Evolutionary conservation across 2,888 invertebrate species (phyloP), one percentile per base, ranked within the genome.

Genomic region (Acanthopleura granulata): DNA sequence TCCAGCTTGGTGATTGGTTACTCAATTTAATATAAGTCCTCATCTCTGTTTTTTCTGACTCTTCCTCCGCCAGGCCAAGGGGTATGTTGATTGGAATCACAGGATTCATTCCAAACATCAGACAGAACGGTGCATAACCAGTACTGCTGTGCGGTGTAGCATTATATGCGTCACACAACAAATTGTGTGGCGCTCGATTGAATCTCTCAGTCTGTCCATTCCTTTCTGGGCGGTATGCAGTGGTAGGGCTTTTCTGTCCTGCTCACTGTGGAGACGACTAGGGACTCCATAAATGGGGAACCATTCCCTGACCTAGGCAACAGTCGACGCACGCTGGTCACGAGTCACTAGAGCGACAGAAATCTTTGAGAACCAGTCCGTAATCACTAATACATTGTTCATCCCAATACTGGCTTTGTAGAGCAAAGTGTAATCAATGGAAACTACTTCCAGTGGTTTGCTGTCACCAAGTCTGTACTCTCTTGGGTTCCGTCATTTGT

Each of bases 131-230:
- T 12, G 70, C 29, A 30, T 30, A 70, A 12, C 70, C 70, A 30
- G 70, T 70, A 16, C 30, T 30, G 16, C 30, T 40, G 22, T 70
- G 62, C 22, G 62, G 62, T 12, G 62, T 62, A 16, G 70, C 70
- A 70, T 70, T 70, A 70, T 70, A 70, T 30, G 70, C 70, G 12
- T 15, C 15, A 16, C 29, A 30, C 29, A 70, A 29, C 70, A 70
- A 22, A 22, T 70, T 40, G 22, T 70, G 70, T 12, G 29, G 22
- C 12, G 70, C 29, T 22, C 70, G 30, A 70, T 70, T 70, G 22
- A 29, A 70, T 15, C 70, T 12, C 22, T 70, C 70, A 30, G 70
- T 30, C 29, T 29, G 30, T 15, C 29, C 70, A 70, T 70, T 70
- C 49, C 70, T 30, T 22, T 70, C 30, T 16, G 70, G 29, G 49